Conservation (phyloP, 2,797 vertebrate species). For the Coilia nasus region DNA sequence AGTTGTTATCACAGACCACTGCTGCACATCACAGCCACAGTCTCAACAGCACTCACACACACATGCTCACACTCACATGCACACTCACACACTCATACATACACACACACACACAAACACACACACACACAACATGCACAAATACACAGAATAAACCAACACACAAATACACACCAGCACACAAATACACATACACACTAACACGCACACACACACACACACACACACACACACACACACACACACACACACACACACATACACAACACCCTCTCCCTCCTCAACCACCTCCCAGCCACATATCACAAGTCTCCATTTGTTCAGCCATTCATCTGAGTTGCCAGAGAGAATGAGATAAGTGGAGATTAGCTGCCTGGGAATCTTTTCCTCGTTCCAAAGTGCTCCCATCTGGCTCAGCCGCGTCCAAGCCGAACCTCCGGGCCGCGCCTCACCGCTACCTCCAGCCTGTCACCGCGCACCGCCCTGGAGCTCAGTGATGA, state of each 20-base stretch:
- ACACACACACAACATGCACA: not conserved
- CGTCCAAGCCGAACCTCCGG: slow-evolving; percentile 29
- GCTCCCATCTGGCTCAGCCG: slow-evolving; percentile 41
- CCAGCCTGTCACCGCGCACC: not conserved
- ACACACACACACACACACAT: not conserved
- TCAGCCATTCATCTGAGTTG: slow-evolving; percentile 35
- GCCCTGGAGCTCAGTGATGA: slow-evolving; percentile 26
- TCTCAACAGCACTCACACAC: not conserved
- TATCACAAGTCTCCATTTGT: not conserved
- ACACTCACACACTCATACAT: not conserved
- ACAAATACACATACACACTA: not conserved
- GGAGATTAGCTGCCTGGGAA: slow-evolving; percentile 33
- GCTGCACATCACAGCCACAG: not conserved
- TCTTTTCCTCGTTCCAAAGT: slow-evolving; percentile 25
- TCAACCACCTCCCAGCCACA: not conserved
- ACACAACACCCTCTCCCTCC: not conserved
- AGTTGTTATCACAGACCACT: slow-evolving; percentile 48
- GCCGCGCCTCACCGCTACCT: slow-evolving; percentile 21
- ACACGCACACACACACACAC: not conserved
- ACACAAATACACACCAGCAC: not conserved
- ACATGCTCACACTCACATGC: not conserved
- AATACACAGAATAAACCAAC: not conserved
- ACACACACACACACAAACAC: slow-evolving; percentile 1
- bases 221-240: not conserved
- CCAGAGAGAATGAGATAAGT: slow-evolving; percentile 40